phyloP scores from a whole-genome alignment of 2,113 vertebrate species.

The Pongo pygmaeus region DNA sequence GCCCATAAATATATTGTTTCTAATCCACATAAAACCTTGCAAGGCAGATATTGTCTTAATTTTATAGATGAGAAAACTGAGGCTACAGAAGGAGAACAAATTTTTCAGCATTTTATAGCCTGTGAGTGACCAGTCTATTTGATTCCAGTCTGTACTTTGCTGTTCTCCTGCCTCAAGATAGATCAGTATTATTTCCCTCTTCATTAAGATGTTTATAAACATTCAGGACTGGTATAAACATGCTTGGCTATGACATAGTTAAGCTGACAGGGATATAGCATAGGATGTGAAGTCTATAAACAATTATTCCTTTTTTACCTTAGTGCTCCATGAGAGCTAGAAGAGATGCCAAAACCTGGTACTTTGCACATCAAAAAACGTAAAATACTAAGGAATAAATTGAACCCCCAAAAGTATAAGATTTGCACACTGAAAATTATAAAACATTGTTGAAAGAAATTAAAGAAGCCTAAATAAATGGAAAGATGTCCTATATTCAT shows the following conservation, averaged over 20 bases:
- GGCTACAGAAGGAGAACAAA: background rate
- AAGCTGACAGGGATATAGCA: background rate
- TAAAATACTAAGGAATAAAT: conserved; percentile 29
- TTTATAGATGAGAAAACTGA: background rate
- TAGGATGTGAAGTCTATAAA: background rate
- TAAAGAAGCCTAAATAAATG: conserved; percentile 7
- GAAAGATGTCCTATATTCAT: background rate
- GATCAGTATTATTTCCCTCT: background rate
- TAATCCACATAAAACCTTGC: background rate
- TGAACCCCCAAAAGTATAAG: background rate
- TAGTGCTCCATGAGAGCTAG: background rate
- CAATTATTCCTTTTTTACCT: conserved; percentile 29
- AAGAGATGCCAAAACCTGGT: conserved; percentile 19
- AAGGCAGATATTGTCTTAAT: background rate
- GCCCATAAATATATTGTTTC: background rate
- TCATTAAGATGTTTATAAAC: conserved; percentile 43
- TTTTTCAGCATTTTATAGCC: background rate
- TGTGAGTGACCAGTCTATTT: background rate
- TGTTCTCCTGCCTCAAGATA: background rate
- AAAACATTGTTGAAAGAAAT: conserved; percentile 21
- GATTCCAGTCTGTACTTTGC: background rate
- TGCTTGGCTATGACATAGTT: background rate
- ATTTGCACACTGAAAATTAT: conserved; percentile 16
- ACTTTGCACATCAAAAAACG: background rate
- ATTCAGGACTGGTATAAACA: conserved; percentile 7